Evolutionary conservation across 1,140 invertebrate genomes (phyloP).

Genomic region (Melipona quadrifasciata): DNA sequence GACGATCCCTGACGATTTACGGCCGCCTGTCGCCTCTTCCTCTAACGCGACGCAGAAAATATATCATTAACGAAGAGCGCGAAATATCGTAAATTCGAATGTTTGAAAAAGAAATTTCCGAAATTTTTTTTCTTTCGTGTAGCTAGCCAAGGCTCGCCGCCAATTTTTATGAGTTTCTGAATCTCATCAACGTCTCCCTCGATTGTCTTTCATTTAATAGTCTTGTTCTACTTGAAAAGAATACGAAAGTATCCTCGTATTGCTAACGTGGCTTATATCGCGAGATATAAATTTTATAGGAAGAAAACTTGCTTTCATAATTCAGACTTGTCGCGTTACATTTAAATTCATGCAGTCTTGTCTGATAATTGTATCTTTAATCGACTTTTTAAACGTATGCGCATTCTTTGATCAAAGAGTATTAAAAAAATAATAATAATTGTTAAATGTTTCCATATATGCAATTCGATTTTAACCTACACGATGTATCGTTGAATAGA

Average conservation of each 20-base stretch:
- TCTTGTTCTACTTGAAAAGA: no score
- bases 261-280: no score
- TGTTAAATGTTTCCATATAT: neutral
- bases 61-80: neutral
- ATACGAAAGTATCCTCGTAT: no score
- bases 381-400: no score
- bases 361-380: no score
- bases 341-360: no score
- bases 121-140: neutral
- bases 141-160: neutral
- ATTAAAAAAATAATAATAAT: neutral
- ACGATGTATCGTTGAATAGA: neutral
- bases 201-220: no score
- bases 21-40: neutral
- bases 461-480: neutral
- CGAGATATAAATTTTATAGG: neutral
- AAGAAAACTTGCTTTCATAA: neutral
- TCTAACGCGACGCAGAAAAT: neutral
- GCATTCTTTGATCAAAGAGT: no score
- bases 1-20: conserved; percentile 44
- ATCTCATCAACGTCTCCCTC: no score
- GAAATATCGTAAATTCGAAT: neutral
- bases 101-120: neutral
- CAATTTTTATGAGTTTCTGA: no score
- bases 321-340: no score